These are phyloP conservation scores for Pterois miles DNA, from an alignment of 2,797 vertebrate species.

Conservation along the genomic window DNA sequence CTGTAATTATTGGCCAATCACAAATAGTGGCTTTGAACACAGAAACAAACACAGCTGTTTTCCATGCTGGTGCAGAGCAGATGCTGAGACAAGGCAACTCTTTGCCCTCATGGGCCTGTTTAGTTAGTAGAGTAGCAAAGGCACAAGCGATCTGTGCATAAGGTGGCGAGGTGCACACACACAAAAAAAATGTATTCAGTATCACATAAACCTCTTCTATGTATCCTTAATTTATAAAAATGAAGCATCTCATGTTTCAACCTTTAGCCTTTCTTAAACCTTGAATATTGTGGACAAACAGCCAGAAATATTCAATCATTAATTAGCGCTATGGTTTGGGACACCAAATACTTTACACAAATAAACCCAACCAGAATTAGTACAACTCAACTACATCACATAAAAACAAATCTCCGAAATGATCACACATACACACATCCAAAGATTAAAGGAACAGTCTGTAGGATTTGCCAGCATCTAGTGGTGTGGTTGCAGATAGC, in stretches of 20 bases:
- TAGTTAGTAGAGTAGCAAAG: background rate
- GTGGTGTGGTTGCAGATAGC: no score
- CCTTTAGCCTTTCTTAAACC: background rate
- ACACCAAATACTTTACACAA: background rate
- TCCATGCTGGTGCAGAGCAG: background rate
- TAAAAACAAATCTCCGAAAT: background rate
- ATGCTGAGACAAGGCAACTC: background rate
- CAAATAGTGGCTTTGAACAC: background rate
- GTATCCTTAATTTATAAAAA: background rate
- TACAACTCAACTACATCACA: background rate
- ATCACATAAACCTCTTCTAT: background rate
- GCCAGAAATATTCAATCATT: background rate
- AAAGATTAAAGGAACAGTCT: no score
- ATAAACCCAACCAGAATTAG: background rate
- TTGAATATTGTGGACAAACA: background rate
- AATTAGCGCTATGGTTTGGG: background rate
- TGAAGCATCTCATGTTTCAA: rapidly evolving
- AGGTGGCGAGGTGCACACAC: background rate
- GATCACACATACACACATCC: background rate
- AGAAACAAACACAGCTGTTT: background rate
- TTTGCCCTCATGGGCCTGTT: background rate
- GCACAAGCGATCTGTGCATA: background rate
- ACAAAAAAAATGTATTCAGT: background rate
- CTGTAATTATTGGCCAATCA: no score
- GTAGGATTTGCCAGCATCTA: no score